A percentile compares a stretch with the other conserved stretches of the same genome.
These are phyloP conservation scores for Marmota monax DNA, from an alignment of 2,113 vertebrate genomes.

Conservation along the genomic window DNA sequence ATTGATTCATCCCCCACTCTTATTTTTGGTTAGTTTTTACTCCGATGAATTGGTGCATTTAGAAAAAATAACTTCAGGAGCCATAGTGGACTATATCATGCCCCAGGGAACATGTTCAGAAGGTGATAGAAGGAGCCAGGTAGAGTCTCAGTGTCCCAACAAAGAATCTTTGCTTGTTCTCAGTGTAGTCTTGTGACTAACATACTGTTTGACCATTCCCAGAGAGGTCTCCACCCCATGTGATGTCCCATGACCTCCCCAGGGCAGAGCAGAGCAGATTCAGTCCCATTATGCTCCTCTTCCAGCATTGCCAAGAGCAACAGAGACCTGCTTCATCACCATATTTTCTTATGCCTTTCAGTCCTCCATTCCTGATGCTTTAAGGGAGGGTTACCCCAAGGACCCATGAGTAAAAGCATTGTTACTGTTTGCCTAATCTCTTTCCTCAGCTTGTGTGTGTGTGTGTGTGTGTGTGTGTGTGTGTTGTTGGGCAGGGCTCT, in stretches of 20 bases:
- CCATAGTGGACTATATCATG: background rate
- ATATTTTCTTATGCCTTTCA: slow-evolving; percentile 24
- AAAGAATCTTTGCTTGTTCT: background rate
- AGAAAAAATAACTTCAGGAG: background rate
- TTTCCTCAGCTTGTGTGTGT: background rate
- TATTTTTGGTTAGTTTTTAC: slow-evolving; percentile 43
- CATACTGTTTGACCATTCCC: background rate
- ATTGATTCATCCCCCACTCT: slow-evolving; percentile 23
- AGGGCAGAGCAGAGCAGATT: background rate
- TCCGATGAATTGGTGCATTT: background rate
- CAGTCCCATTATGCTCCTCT: background rate
- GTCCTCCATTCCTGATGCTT: background rate
- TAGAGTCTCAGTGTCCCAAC: background rate
- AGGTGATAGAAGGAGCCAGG: slow-evolving; percentile 33
- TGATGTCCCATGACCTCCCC: slow-evolving; percentile 4
- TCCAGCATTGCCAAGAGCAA: slow-evolving; percentile 38
- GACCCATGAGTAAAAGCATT: background rate
- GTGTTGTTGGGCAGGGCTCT: too few species aligned
- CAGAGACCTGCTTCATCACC: background rate
- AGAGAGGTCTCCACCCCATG: background rate
- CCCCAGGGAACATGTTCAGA: background rate
- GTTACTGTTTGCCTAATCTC: background rate
- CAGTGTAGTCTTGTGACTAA: background rate
- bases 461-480: too few species aligned
- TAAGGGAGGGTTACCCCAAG: background rate